Evolutionary conservation across 2,888 invertebrate species (phyloP), one percentile per base, ranked within the genome.

Genomic region (Synergus laeviventris): DNA sequence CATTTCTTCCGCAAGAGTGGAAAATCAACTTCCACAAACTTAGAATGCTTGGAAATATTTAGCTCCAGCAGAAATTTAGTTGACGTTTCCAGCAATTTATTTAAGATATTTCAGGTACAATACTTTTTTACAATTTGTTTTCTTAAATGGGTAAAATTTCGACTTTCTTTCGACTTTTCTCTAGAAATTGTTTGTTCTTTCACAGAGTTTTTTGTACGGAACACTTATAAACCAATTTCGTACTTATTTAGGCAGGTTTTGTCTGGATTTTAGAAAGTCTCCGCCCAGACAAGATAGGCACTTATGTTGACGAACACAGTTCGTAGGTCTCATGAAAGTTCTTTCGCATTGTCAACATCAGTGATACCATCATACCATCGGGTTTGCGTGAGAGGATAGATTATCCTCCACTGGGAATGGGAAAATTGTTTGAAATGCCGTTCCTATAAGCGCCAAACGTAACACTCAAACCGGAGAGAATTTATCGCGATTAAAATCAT

Each of bases 301-400:
- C 45, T 70, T 70, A 70, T 45, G 42, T 9, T 42, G 70, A 70
- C 31, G 70, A 70, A n/a, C 31, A 70, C 14, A 70, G n/a, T 49
- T 70, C n/a, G 24, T n/a, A 70, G 31, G 49, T 70, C 70, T 70
- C 49, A 70, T 45, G 70, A 49, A 70, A 70, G 70, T 70, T 31
- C 49, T 49, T 49, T 70, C 49, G 31, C 49, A 49, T 70, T 70
- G 36, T 70, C 49, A 70, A 70, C 70, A 49, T 49, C 16, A 24
- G 21, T 45, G 70, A 49, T 70, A 49, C 16, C n/a, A 70, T 70
- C 70, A n/a, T n/a, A n/a, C n/a, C n/a, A n/a, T n/a, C n/a, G n/a
- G 24, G 31, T 70, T 49, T 45, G 49, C 70, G 70, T 49, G 70
- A 45, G 70, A 70, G 31, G 31, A 70, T 45, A 66, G 24, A 66